Percentiles rank a stretch among this genome's conserved stretches.
These are phyloP conservation scores for Gobius niger DNA, from an alignment of 2,113 vertebrate genomes.

Conservation along the genomic window DNA sequence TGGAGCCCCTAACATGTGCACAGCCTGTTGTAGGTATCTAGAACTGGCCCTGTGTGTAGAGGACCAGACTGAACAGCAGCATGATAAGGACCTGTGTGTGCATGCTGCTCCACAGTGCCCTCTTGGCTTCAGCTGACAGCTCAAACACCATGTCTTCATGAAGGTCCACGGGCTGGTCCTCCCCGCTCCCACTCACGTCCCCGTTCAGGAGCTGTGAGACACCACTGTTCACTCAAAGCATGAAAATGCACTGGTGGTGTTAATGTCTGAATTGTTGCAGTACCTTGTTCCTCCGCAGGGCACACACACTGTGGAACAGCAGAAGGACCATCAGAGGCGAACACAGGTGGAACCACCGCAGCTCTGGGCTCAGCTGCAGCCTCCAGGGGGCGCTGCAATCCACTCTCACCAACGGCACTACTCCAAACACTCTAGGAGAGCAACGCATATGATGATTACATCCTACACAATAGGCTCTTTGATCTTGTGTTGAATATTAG, in stretches of 20 bases:
- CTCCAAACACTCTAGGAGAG: conserved; percentile 82
- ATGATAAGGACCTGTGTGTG: not conserved
- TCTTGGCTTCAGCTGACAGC: conserved; percentile 1
- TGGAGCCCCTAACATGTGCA: no score
- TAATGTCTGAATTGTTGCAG: not conserved
- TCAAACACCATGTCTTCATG: not conserved
- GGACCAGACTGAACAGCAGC: no score
- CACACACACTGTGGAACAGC: conserved; percentile 89
- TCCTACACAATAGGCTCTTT: no score
- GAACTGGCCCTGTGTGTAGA: no score
- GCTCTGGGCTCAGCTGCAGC: conserved; percentile 80
- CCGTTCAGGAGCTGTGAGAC: not conserved
- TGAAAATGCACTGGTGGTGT: no score
- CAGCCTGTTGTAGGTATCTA: no score
- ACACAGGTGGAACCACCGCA: conserved; percentile 86
- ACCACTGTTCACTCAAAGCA: not conserved
- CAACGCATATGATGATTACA: not conserved
- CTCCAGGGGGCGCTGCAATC: conserved; percentile 89
- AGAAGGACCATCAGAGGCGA: conserved; percentile 88
- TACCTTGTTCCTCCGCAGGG: conserved; percentile 66
- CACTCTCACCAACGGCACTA: conserved; percentile 84
- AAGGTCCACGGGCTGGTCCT: not conserved
- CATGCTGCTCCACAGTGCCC: not conserved
- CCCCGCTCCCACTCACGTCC: not conserved
- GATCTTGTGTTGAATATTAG: no score